These are phyloP conservation scores for Balearica regulorum DNA, from an alignment of 2,797 vertebrate genomes.

Conservation along the genomic window DNA sequence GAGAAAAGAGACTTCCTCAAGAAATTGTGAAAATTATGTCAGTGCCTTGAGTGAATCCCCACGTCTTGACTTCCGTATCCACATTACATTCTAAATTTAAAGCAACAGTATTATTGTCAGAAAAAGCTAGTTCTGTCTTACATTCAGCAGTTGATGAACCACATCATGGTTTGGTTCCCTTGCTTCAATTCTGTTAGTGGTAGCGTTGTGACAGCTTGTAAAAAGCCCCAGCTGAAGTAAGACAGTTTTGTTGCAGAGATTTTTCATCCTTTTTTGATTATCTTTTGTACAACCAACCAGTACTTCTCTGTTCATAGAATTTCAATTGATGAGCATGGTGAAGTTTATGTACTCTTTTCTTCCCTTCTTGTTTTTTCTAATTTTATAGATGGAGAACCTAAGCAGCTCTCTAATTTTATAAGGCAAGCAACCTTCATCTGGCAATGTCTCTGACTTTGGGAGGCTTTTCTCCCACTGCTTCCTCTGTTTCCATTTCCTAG, in stretches of 20 bases:
- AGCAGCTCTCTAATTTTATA: neutral
- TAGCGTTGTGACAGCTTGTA: neutral
- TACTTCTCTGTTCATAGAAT: neutral
- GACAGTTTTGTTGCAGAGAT: neutral
- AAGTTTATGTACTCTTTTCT: neutral
- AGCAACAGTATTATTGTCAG: neutral
- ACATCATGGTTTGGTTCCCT: neutral
- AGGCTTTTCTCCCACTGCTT: neutral
- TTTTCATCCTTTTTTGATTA: neutral
- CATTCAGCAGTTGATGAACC: neutral
- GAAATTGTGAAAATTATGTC: neutral
- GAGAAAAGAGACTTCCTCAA: neutral
- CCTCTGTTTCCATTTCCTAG: neutral
- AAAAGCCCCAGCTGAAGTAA: neutral
- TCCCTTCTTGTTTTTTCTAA: neutral
- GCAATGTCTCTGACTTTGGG: neutral
- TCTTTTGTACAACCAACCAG: neutral
- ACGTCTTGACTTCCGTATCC: neutral
- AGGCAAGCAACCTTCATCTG: neutral
- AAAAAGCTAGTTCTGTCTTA: neutral
- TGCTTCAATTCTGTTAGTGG: neutral
- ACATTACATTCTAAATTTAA: neutral
- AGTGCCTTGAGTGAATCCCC: neutral
- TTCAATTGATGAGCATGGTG: neutral
- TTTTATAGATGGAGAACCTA: neutral